phyloP scores from a whole-genome alignment of 2,888 invertebrate genomes.

The Aquatica leii region DNA sequence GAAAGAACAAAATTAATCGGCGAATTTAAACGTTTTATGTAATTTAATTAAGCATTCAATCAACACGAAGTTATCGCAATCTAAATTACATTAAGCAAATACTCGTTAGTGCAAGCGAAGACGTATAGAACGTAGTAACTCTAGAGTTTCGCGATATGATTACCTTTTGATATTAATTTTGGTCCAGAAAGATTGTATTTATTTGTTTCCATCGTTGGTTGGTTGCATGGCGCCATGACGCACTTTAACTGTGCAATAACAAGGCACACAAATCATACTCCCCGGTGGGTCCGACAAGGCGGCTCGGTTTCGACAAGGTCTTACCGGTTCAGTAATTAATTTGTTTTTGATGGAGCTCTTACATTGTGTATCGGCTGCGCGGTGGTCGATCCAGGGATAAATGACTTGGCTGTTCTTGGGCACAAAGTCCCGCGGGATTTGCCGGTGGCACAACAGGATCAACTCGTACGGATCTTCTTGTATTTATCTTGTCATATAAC shows the following conservation, averaged over 20 bases:
- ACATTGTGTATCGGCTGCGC: conserved; percentile 37
- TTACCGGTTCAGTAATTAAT: conserved; percentile 58
- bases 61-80: too few species aligned
- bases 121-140: too few species aligned
- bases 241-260: conserved; percentile 45
- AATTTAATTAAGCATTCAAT: too few species aligned
- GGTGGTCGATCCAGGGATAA: conserved; percentile 52
- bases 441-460: conserved; percentile 53
- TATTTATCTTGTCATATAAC: conserved; percentile 62
- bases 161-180: too few species aligned
- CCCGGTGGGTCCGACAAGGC: conserved; percentile 54
- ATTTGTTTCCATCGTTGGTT: conserved; percentile 30
- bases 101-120: too few species aligned
- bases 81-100: too few species aligned
- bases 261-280: conserved; percentile 55
- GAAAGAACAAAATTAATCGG: neutral
- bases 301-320: conserved; percentile 57
- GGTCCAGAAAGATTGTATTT: conserved; percentile 12
- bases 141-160: too few species aligned
- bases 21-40: too few species aligned
- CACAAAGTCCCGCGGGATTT: conserved; percentile 55
- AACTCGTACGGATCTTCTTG: conserved; percentile 58
- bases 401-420: conserved; percentile 56
- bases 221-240: conserved; percentile 33
- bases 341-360: conserved; percentile 58